Evolutionary conservation across 2,797 vertebrate species (phyloP).

Genomic region (Xiphorhynchus erythropygius): DNA sequence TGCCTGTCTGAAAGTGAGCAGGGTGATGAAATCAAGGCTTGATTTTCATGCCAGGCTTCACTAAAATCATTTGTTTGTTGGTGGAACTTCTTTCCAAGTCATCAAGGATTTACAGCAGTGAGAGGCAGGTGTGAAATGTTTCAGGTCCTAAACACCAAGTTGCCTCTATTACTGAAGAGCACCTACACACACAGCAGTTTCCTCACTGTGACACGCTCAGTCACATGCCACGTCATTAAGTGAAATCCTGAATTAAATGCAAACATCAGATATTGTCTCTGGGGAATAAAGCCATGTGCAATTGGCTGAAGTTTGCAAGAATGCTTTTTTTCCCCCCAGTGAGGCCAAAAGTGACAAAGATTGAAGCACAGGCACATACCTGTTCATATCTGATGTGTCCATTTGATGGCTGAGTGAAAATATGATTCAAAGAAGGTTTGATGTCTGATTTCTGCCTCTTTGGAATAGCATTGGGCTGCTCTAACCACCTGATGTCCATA

Average conservation of each 20-base stretch:
- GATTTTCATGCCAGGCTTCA: not conserved
- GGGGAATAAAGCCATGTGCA: not conserved
- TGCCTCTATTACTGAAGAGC: not conserved
- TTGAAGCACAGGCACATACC: not conserved
- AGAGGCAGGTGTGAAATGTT: not conserved
- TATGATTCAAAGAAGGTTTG: not conserved
- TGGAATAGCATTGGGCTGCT: not conserved
- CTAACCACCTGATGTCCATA: not conserved
- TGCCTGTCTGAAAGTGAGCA: constrained; percentile 7
- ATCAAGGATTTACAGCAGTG: not conserved
- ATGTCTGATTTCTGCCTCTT: not conserved
- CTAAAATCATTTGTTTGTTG: not conserved
- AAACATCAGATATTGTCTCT: not conserved
- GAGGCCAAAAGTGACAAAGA: not conserved
- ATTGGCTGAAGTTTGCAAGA: not conserved
- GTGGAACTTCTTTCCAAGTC: not conserved
- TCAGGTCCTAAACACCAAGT: not conserved
- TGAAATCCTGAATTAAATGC: not conserved
- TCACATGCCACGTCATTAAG: not conserved
- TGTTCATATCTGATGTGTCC: not conserved
- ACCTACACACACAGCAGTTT: not conserved
- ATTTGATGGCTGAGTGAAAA: not conserved
- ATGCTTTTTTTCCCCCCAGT: fast-evolving
- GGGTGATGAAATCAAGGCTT: constrained; percentile 14
- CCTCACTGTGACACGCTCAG: not conserved